phyloP scores from a whole-genome alignment of 92 coral and sea anemone species.

The Hydrozoanthus gracilis region DNA sequence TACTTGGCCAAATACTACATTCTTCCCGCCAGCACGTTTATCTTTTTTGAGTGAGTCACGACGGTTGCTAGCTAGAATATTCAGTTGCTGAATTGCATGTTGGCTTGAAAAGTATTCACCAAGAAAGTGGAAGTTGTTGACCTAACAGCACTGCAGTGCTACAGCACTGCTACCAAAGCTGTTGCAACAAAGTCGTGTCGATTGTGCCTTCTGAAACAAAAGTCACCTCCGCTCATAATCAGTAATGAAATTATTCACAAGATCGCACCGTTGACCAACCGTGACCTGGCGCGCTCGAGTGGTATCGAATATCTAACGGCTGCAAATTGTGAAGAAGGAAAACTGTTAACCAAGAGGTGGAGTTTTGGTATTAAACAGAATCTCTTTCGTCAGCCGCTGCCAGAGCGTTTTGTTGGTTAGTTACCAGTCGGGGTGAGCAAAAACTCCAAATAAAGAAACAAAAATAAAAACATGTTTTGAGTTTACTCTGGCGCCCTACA shows the following conservation, averaged over 20 bases:
- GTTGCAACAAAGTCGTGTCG: too few relatives aligned
- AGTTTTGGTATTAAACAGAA: too few relatives aligned
- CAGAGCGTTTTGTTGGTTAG: conserved; percentile 22
- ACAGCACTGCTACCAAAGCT: too few relatives aligned
- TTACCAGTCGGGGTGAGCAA: conserved; percentile 15
- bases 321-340: background rate
- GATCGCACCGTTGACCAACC: background rate
- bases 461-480: background rate
- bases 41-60: background rate
- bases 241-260: conserved; percentile 34
- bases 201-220: too few relatives aligned
- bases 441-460: conserved; percentile 20
- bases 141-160: too few relatives aligned
- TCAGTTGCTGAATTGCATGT: background rate
- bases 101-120: background rate
- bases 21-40: conserved; percentile 20
- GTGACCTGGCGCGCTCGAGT: background rate
- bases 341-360: background rate
- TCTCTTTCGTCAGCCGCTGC: background rate
- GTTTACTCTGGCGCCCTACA: background rate
- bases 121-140: too few relatives aligned
- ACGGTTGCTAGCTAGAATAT: background rate
- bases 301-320: conserved; percentile 25
- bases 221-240: too few relatives aligned
- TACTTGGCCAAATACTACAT: conserved; percentile 9